Evolutionary conservation across 2,797 vertebrate genomes (phyloP).

Genomic region (Mallotus villosus): DNA sequence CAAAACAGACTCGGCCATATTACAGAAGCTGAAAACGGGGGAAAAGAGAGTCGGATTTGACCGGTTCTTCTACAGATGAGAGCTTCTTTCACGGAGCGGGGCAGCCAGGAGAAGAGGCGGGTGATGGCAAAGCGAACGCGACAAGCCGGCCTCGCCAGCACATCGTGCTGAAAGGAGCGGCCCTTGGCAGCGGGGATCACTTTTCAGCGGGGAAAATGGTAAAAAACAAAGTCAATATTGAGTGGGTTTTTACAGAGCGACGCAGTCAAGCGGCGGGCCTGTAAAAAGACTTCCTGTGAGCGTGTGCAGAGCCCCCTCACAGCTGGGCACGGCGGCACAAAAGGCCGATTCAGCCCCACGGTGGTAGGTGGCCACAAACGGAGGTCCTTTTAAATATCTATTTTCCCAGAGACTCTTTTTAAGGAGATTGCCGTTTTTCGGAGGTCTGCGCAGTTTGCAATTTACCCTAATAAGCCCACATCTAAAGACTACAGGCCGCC

Average conservation of each 20-base stretch:
- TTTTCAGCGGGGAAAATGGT: slow-evolving; percentile 64
- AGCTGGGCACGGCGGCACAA: slow-evolving; percentile 9
- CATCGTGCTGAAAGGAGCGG: slow-evolving; percentile 35
- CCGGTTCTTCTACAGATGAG: slow-evolving; percentile 9
- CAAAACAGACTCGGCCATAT: slow-evolving; percentile 19
- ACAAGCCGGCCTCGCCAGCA: slow-evolving; percentile 18
- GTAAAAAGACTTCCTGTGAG: slow-evolving; percentile 15
- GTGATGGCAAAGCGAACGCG: slow-evolving; percentile 1
- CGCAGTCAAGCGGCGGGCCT: slow-evolving; percentile 10
- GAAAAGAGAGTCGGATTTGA: slow-evolving; percentile 11
- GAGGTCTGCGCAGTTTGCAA: slow-evolving; percentile 29
- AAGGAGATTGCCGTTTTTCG: slow-evolving; percentile 20
- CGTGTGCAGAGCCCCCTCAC: slow-evolving; percentile 3
- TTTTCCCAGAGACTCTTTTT: slow-evolving; percentile 16
- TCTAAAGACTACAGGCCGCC: slow-evolving; percentile 26
- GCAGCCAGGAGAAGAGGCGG: not conserved
- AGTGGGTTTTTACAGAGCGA: slow-evolving; percentile 29
- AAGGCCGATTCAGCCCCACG: slow-evolving; percentile 10
- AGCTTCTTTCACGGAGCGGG: not conserved
- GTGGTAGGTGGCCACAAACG: slow-evolving; percentile 19
- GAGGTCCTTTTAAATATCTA: slow-evolving; percentile 8
- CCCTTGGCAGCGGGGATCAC: slow-evolving; percentile 45
- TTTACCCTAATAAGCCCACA: slow-evolving; percentile 36
- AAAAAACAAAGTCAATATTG: slow-evolving; percentile 71
- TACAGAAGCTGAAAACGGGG: slow-evolving; percentile 19